phyloP scores from a whole-genome alignment of 2,113 vertebrate genomes.

The Raja brachyura region DNA sequence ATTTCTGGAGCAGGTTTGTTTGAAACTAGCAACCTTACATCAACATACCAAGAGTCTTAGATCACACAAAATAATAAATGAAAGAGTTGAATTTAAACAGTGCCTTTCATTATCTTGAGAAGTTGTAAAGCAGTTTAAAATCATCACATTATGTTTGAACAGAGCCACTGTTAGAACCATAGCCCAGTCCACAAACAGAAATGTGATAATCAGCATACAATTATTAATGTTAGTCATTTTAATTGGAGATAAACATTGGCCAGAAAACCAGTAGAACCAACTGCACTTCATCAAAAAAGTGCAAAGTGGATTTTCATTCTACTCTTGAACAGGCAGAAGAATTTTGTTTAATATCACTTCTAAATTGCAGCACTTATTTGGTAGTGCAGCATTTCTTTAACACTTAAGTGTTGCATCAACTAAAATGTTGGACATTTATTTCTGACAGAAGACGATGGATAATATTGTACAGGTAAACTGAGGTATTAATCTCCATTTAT shows the following conservation, averaged over 20 bases:
- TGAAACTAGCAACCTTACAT: background rate
- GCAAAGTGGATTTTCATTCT: background rate
- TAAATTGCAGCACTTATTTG: background rate
- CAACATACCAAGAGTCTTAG: background rate
- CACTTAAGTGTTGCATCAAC: background rate
- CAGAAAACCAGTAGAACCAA: background rate
- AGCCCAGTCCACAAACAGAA: background rate
- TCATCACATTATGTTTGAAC: background rate
- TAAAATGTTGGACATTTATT: background rate
- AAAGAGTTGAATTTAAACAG: background rate
- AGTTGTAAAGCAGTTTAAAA: background rate
- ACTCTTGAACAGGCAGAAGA: background rate
- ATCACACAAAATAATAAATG: background rate
- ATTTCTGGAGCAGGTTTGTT: background rate
- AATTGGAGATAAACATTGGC: background rate
- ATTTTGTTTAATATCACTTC: background rate
- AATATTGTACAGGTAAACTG: background rate
- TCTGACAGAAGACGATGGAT: background rate
- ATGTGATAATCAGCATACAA: background rate
- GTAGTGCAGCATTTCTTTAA: background rate
- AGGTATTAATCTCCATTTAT: background rate
- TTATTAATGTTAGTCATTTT: background rate
- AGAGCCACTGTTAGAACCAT: background rate
- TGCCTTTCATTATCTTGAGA: background rate
- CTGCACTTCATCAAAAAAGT: background rate